Evolutionary conservation across 23 tunicate species (phyloP).

Genomic region (Oikopleura albicans): DNA sequence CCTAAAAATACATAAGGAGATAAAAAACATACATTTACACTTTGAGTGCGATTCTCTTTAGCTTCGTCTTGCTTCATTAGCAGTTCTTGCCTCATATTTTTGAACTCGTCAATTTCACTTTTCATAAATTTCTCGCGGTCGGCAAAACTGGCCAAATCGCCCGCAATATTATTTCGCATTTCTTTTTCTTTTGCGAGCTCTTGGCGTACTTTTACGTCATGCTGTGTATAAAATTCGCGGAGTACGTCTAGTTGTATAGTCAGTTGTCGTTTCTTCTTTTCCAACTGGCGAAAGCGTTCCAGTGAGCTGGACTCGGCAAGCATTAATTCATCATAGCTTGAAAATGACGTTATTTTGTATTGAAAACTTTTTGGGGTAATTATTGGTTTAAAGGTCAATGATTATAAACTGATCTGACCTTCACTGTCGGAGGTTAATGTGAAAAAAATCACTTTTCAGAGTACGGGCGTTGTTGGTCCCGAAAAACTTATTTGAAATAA

Average conservation of each 20-base stretch:
- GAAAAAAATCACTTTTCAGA: too few relatives aligned
- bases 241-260: not conserved
- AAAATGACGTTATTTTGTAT: not conserved
- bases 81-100: not conserved
- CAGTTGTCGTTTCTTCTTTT: not conserved
- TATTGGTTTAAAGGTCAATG: too few relatives aligned
- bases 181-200: slow-evolving; percentile 13
- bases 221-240: not conserved
- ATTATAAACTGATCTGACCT: too few relatives aligned
- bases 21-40: not conserved
- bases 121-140: not conserved
- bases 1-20: too few relatives aligned
- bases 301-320: not conserved
- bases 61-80: not conserved
- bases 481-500: too few relatives aligned
- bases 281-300: not conserved
- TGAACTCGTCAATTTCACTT: not conserved
- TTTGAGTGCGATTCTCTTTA: not conserved
- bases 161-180: not conserved
- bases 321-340: not conserved
- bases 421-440: too few relatives aligned
- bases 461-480: too few relatives aligned
- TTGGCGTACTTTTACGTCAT: slow-evolving; percentile 9
- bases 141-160: not conserved
- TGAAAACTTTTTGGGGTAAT: too few relatives aligned